Evolutionary conservation across 2,888 invertebrate genomes (phyloP), one percentile per base, ranked within the genome.

Genomic region (Drosophila colorata): DNA sequence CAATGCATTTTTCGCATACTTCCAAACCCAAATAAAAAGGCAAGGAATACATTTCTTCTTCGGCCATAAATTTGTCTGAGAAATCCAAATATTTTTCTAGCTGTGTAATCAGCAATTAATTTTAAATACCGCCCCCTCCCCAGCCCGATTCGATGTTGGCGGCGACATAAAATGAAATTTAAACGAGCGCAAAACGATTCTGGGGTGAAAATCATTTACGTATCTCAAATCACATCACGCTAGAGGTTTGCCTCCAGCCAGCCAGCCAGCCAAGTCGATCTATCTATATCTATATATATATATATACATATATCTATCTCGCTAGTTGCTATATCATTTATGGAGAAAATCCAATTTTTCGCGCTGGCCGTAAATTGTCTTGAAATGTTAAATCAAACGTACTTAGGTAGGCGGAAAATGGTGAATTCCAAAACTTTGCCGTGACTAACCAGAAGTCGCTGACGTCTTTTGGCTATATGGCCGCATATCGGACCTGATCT

Each of bases 361-460:
- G 35, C 57, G 28, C 57, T 33, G 33, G 37, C 52, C 43, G 69
- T 80, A 78, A 74, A 70, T 84, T 69, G 47, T 44, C 8, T 44
- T 28, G 20, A 14, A 38, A 69, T 61, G 66, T 56, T 59, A 57
- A 63, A 65, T 69, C 52, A 57, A 61, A 63, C 56, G 56, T 57
- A 52, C 64, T 59, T 74, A 20, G 66, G 51, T 59, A 56, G 74
- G 74, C 71, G 76, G 71, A 16, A 38, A 57, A 57, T 57, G 55
- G 48, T 52, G 35, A 49, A 60, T 66, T 86, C 60, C 70, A 82
- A 74, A 66, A 67, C 65, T 43, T 49, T 60, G 33, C 47, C 56
- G 65, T 86, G 87, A 83, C 80, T 88, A 83, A 88, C 65, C 46
- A 13, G 69, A 48, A 52, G 47, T 64, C 78, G 61, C 67, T 87